Evolutionary conservation across 2,797 vertebrate genomes (phyloP).

Genomic region (Siniperca scherzeri): DNA sequence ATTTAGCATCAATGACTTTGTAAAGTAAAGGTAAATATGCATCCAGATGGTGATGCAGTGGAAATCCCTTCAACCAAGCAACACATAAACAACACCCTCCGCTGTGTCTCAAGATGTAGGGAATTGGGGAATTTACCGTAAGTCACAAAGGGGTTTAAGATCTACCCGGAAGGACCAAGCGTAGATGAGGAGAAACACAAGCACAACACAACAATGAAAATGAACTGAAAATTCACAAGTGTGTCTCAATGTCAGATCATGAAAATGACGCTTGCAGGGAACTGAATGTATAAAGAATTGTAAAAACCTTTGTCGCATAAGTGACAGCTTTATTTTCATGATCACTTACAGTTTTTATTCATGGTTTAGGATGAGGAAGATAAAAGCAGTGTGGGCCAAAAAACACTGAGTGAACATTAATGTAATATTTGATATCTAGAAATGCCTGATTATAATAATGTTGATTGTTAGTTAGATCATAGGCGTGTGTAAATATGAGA

Average conservation of each 20-base stretch:
- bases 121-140: background rate
- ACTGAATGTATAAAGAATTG: too few species aligned
- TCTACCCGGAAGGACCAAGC: background rate
- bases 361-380: background rate
- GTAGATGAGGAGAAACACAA: background rate
- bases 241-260: too few species aligned
- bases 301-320: too few species aligned
- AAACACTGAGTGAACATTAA: too few species aligned
- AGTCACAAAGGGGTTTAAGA: background rate
- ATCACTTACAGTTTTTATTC: background rate
- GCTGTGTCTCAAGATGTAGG: background rate
- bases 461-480: too few species aligned
- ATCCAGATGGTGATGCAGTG: background rate
- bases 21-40: background rate
- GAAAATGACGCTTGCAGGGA: too few species aligned
- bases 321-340: too few species aligned
- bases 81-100: background rate
- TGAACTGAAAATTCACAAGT: too few species aligned
- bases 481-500: too few species aligned
- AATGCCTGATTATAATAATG: too few species aligned
- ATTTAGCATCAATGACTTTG: background rate
- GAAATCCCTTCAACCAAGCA: background rate
- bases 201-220: background rate
- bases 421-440: too few species aligned
- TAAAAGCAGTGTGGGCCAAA: too few species aligned